Percentiles rank a stretch among this genome's conserved stretches.
These are phyloP conservation scores for Zhengitettix transpicula DNA, from an alignment of 2,888 invertebrate species.

Conservation along the genomic window DNA sequence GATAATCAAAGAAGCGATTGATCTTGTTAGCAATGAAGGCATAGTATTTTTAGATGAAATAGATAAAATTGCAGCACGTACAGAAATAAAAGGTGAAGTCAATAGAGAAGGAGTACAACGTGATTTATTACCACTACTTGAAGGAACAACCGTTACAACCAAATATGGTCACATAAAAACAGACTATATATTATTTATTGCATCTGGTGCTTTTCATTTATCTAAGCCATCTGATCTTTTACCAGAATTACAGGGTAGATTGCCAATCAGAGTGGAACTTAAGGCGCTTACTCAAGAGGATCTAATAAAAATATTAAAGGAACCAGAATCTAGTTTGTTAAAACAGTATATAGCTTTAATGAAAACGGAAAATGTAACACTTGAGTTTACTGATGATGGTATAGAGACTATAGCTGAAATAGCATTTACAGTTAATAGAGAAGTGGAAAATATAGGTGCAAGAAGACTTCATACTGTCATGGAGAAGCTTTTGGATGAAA, in stretches of 20 bases:
- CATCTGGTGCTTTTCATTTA: neutral
- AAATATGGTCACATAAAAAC: neutral
- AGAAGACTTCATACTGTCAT: neutral
- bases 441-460: neutral
- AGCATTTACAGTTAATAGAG: neutral
- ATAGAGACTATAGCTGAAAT: neutral
- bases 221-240: neutral
- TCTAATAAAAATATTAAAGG: neutral
- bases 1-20: neutral
- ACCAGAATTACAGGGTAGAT: neutral
- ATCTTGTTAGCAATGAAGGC: constrained; percentile 3
- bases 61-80: constrained; percentile 16
- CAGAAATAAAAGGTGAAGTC: constrained; percentile 12
- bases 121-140: constrained; percentile 13
- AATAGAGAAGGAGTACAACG: constrained; percentile 16
- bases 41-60: constrained; percentile 18
- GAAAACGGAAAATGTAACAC: neutral
- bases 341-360: neutral
- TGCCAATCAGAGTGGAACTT: neutral
- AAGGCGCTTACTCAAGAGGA: neutral
- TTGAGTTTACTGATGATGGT: neutral
- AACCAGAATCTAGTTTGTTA: neutral
- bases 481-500: neutral
- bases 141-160: constrained; percentile 10
- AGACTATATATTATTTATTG: neutral